Conservation (phyloP, 2,888 invertebrate species). For the Cetonia aurata region DNA sequence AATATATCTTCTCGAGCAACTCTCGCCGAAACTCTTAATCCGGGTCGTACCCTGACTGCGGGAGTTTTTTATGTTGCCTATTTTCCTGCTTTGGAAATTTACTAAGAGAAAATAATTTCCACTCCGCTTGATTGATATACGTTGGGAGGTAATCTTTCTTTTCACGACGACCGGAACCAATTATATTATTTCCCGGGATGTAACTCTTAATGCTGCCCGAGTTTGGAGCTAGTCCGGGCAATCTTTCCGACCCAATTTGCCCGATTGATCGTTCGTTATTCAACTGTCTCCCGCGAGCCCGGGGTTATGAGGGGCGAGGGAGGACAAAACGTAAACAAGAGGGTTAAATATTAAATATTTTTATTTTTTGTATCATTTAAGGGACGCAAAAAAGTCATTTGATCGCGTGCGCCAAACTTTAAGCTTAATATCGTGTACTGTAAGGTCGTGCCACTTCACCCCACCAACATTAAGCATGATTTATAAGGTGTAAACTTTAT, state of each 20-base stretch:
- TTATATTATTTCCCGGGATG: conserved; percentile 29
- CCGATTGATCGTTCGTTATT: conserved; percentile 22
- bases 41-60: conserved; percentile 22
- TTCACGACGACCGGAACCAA: conserved; percentile 10
- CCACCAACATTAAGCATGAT: conserved; percentile 33
- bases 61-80: conserved; percentile 36
- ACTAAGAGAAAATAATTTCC: conserved; percentile 36
- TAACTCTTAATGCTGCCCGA: conserved; percentile 25
- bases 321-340: no score
- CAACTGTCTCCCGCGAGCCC: neutral
- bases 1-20: conserved; percentile 19
- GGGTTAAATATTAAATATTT: no score
- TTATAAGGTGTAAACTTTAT: conserved; percentile 42
- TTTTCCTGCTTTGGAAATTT: conserved; percentile 28
- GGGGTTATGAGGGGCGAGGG: no score
- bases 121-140: conserved; percentile 37
- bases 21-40: conserved; percentile 25
- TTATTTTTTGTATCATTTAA: no score
- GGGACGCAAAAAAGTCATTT: neutral
- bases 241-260: conserved; percentile 29
- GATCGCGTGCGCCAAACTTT: conserved; percentile 29
- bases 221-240: conserved; percentile 6
- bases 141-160: conserved; percentile 35
- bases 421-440: conserved; percentile 30
- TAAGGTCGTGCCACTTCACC: conserved; percentile 24